Evolutionary conservation across 30 jellyfish, hydroid and myxozoan genomes (phyloP).

Genomic region (Pelagia noctiluca): DNA sequence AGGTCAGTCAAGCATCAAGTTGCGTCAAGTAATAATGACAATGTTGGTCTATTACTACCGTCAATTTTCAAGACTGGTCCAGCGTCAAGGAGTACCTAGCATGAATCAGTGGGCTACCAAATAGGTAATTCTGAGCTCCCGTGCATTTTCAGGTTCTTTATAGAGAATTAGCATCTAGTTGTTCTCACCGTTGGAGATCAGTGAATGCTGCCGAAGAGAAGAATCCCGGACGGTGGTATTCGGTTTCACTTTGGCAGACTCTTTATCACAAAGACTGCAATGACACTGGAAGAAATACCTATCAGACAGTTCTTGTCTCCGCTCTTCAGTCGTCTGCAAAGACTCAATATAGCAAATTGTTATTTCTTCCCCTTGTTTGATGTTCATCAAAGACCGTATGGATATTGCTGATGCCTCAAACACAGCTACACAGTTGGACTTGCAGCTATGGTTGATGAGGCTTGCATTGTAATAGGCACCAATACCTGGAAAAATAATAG

Average conservation of each 20-base stretch:
- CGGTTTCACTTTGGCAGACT: not conserved
- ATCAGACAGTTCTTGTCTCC: slow-evolving; percentile 71
- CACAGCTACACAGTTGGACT: slow-evolving; percentile 81
- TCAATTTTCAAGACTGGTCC: too few species aligned
- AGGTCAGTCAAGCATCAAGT: too few species aligned
- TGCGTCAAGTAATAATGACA: too few species aligned
- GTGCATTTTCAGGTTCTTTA: too few species aligned
- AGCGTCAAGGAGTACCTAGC: too few species aligned
- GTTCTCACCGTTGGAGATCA: slow-evolving; percentile 30
- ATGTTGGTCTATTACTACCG: too few species aligned
- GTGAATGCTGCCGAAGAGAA: slow-evolving; percentile 11
- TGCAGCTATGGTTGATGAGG: slow-evolving; percentile 85
- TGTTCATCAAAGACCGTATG: slow-evolving; percentile 59
- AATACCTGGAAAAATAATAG: slow-evolving; percentile 60
- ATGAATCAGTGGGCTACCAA: too few species aligned
- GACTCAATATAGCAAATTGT: slow-evolving; percentile 71
- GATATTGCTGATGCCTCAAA: slow-evolving; percentile 63
- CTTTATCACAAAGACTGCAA: slow-evolving; percentile 61
- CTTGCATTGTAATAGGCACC: slow-evolving; percentile 80
- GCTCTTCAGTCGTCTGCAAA: slow-evolving; percentile 50
- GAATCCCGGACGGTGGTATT: not conserved
- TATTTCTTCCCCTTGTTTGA: slow-evolving; percentile 75
- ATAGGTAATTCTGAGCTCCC: too few species aligned
- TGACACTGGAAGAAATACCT: slow-evolving; percentile 81
- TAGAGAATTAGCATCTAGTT: too few species aligned